Evolutionary conservation across 2,797 vertebrate species (phyloP).

Genomic region (Dallia pectoralis): DNA sequence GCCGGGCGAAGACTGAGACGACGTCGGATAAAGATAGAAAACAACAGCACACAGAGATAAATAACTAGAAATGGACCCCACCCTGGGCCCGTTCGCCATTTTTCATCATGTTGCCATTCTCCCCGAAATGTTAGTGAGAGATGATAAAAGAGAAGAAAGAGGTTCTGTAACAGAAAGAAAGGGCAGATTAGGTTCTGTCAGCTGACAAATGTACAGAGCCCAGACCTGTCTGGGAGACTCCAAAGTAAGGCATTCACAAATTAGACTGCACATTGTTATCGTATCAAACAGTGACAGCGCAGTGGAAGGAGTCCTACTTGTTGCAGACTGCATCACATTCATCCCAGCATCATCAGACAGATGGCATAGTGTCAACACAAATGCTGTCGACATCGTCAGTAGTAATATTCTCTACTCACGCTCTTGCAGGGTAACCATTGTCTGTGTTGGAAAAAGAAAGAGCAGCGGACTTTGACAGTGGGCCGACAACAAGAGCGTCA

Average conservation of each 20-base stretch:
- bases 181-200: conserved; percentile 57
- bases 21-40: conserved; percentile 9
- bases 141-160: conserved; percentile 31
- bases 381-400: neutral
- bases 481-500: neutral
- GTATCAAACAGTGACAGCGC: conserved; percentile 3
- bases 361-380: neutral
- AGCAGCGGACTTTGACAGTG: neutral
- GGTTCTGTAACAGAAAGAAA: conserved; percentile 26
- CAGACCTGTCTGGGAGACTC: conserved; percentile 44
- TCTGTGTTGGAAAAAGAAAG: neutral
- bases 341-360: neutral
- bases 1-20: conserved; percentile 11
- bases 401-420: neutral
- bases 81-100: conserved; percentile 15
- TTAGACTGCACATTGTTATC: neutral
- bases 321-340: neutral
- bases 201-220: conserved; percentile 48
- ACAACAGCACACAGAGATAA: conserved; percentile 7
- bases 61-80: conserved; percentile 23
- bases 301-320: neutral
- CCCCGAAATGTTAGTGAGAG: conserved; percentile 33
- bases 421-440: neutral
- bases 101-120: conserved; percentile 40
- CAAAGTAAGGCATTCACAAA: conserved; percentile 51